These are phyloP conservation scores for Tichodroma muraria DNA, from an alignment of 2,113 vertebrate species.

Conservation along the genomic window DNA sequence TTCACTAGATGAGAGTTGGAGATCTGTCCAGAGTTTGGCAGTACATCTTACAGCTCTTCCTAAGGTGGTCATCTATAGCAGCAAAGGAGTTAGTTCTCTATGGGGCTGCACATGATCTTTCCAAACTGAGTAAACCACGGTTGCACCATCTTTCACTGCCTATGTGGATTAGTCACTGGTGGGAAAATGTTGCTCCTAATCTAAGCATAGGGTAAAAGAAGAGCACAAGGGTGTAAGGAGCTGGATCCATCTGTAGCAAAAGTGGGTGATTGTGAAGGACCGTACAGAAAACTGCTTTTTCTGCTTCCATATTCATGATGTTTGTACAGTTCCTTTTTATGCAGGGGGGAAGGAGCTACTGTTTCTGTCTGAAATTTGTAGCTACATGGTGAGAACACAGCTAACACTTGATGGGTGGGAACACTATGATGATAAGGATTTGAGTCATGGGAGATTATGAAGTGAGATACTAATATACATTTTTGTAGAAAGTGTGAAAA, in stretches of 20 bases:
- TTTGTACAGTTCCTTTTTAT: not conserved
- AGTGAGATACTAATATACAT: not conserved
- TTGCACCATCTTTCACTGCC: not conserved
- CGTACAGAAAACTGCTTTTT: not conserved
- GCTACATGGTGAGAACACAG: not conserved
- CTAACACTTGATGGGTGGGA: not conserved
- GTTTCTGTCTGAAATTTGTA: not conserved
- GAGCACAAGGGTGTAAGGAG: not conserved
- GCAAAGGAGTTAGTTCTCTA: not conserved
- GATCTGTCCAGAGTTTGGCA: not conserved
- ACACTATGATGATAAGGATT: not conserved
- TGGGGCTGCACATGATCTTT: not conserved
- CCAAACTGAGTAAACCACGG: not conserved
- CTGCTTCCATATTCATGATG: rapidly evolving
- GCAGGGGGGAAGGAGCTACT: not conserved
- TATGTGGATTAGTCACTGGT: not conserved
- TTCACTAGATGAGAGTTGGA: not conserved
- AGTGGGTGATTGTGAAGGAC: not conserved
- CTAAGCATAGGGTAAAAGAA: not conserved
- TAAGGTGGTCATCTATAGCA: not conserved
- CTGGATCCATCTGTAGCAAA: not conserved
- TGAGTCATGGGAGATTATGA: not conserved
- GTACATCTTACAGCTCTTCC: not conserved
- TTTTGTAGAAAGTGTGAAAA: not conserved
- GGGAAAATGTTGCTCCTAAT: not conserved